Conservation (phyloP, 1,140 invertebrate species). For the Brachionus rubens region DNA sequence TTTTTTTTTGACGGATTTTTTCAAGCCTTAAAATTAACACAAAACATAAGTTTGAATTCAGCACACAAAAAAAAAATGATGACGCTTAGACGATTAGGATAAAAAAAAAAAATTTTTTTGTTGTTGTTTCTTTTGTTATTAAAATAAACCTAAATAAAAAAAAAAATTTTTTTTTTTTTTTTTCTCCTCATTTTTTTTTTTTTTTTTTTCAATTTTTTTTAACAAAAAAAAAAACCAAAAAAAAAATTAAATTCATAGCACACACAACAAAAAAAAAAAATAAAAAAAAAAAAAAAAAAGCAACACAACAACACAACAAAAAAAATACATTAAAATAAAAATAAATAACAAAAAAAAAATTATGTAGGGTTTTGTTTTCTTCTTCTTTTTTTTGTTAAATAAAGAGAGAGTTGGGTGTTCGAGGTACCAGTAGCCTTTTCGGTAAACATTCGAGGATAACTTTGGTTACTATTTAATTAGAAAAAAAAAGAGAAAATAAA, state of each 20-base stretch:
- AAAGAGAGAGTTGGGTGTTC: too few species aligned
- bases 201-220: background rate
- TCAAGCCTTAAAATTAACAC: too few species aligned
- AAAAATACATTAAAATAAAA: constrained; percentile 23
- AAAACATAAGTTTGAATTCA: too few species aligned
- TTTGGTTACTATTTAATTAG: constrained; percentile 26
- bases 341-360: constrained; percentile 17
- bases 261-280: constrained; percentile 13
- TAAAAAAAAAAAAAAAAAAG: background rate
- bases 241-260: constrained; percentile 6
- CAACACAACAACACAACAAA: background rate
- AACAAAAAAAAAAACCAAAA: background rate
- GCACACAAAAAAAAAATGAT: too few species aligned
- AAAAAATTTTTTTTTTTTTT: too few species aligned
- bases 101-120: too few species aligned
- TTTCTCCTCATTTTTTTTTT: too few species aligned
- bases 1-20: too few species aligned
- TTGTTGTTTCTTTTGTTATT: too few species aligned
- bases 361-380: constrained; percentile 13
- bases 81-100: too few species aligned
- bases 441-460: background rate
- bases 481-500: background rate
- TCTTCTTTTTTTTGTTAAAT: background rate
- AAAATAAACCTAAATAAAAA: too few species aligned
- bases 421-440: too few species aligned